Conservation (phyloP, 2,797 vertebrate species). For the Poecile montanus region DNA sequence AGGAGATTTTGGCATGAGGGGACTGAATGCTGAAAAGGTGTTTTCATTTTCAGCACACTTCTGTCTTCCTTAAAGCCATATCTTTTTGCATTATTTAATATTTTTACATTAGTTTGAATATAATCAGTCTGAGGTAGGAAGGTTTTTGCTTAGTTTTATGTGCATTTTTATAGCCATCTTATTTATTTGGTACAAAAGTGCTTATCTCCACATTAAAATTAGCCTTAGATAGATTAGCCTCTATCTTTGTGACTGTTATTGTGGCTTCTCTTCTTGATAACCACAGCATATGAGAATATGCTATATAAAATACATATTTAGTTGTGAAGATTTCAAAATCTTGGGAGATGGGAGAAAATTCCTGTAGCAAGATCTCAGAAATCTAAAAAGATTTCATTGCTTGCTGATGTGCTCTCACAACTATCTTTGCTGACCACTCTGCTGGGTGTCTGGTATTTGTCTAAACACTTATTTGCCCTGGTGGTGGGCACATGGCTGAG, state of each 20-base stretch:
- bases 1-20: not conserved
- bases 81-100: not conserved
- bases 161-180: not conserved
- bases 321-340: not conserved
- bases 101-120: not conserved
- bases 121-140: not conserved
- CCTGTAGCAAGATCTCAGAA: not conserved
- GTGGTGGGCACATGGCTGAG: fast-evolving
- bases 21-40: not conserved
- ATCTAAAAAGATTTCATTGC: not conserved
- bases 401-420: not conserved
- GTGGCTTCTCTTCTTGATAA: not conserved
- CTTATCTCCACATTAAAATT: not conserved
- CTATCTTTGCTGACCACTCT: not conserved
- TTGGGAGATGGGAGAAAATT: not conserved
- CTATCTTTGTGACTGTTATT: not conserved
- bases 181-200: not conserved
- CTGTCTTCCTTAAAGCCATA: not conserved
- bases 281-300: not conserved
- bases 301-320: not conserved
- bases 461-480: not conserved
- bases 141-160: not conserved
- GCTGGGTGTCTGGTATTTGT: not conserved
- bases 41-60: not conserved
- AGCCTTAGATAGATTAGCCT: not conserved